Evolutionary conservation across 2,888 invertebrate species (phyloP), one percentile per base, ranked within the genome.

Genomic region (Autographa gamma): DNA sequence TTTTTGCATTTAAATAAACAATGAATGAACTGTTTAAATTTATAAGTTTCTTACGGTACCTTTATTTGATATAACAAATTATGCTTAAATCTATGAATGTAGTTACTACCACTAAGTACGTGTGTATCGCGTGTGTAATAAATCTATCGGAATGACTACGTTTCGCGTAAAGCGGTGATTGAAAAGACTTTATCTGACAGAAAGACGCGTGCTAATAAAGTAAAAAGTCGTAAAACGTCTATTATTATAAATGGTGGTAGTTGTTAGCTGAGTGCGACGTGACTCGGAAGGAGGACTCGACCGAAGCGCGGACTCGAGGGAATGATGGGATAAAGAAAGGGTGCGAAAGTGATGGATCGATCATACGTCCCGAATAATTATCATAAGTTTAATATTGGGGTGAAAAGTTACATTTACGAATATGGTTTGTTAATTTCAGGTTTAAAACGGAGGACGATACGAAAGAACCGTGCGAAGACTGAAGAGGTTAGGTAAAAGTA

Each of bases 401-500:
- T 73, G 64, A 79, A 79, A 85, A 81, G 79, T 79, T 69, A 71
- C 79, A 80, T 79, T 84, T 84, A 89, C 88, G 91, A 91, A 86
- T 86, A 84, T 85, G 86, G 90, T 91, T 93, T 92, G 87, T 91
- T 90, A 89, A 86, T 94, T 93, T 92, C 94, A 93, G 94, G 93
- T 91, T 93, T 77, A 93, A 92, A 91, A 87, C 85, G 90, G 91
- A 89, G 88, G 83, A 83, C 86, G 85, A 86, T 83, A 85, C 88
- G 86, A 88, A 82, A 76, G 89, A 91, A 85, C 85, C 86, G 85
- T 77, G 85, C 69, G 90, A 91, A 91, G 91, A 92, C 88, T 90
- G 90, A 92, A 84, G 90, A 73, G 80, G 76, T 85, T 90, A 90
- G 89, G 85, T 88, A 88, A 82, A 72, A 71, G 71, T 71, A 76